Evolutionary conservation across 2,113 vertebrate genomes (phyloP), one percentile per base, ranked within the genome.

Genomic region (Brachypteracias leptosomus): DNA sequence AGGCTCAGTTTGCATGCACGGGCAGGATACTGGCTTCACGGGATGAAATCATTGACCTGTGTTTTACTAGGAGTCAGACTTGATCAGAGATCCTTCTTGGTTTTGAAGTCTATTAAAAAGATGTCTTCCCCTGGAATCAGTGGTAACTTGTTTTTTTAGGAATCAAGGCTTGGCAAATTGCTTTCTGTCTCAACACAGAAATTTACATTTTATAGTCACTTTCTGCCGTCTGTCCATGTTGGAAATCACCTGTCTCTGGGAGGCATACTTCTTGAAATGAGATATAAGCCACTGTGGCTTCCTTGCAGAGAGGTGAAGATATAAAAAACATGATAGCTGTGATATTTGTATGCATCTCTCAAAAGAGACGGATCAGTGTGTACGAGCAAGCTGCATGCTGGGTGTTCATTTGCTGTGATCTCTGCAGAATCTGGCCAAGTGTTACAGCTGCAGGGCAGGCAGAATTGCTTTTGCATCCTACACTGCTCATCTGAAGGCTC

Each of bases 31-130:
- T 66, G 55, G 52, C 61, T 87, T 81, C 33, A 35, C 44, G 74
- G 86, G 46, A 54, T 92, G 52, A 85, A 95, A 80, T 82, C 11
- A 52, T 6, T 91, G 91, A 89, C 67, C 93, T 89, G 38, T 80
- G 42, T 77, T 94, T 91, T 90, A 33, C 46, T 51, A 33, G 33
- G 31, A 91, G 51, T 85, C 9, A 4, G 35, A 52, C 31, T 77
- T 70, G 36, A 62, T 94, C 49, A 42, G 70, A 9, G 25, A 70
- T 83, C 51, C 16, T 85, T 82, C 28, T 46, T 88, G 31, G 13
- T 35, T 93, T 79, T 93, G 58, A 96, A 87, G 29, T 47, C 71
- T 61, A 7, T 62, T 82, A 42, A 68, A 81, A 84, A 58, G 16
- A 61, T 89, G 10, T 35, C 42, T 66, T 88, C 63, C 29, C 75